Conservation (phyloP, 2,888 invertebrate genomes). For the Blastobasis adustella region DNA sequence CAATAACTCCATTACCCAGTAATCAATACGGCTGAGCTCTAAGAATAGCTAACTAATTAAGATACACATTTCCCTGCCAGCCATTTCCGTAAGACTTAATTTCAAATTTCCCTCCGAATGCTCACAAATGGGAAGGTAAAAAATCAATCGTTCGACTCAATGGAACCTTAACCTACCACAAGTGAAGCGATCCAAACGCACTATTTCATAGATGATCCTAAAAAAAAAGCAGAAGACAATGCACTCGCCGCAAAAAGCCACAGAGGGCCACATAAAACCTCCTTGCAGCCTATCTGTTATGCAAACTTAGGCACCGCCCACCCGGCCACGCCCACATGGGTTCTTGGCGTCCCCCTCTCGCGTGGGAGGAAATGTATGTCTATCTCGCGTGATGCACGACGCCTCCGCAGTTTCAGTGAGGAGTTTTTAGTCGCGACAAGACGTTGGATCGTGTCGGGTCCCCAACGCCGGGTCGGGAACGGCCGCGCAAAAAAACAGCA, state of each 20-base stretch:
- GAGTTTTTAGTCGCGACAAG: slow-evolving; percentile 67
- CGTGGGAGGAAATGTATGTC: slow-evolving; percentile 21
- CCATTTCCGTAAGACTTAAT: too few species aligned
- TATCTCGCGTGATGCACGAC: slow-evolving; percentile 45
- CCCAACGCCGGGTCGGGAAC: slow-evolving; percentile 35
- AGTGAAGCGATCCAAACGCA: slow-evolving; percentile 33
- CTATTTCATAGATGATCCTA: slow-evolving; percentile 45
- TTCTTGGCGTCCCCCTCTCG: slow-evolving; percentile 30
- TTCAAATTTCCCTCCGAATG: too few species aligned
- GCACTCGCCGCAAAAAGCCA: slow-evolving; percentile 53
- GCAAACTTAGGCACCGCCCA: slow-evolving; percentile 59
- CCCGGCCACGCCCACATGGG: slow-evolving; percentile 46
- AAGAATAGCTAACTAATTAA: too few species aligned
- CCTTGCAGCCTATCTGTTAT: slow-evolving; percentile 41
- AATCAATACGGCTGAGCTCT: too few species aligned
- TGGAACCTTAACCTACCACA: slow-evolving; percentile 48
- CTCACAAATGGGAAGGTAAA: too few species aligned
- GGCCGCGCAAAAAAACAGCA: slow-evolving; percentile 21
- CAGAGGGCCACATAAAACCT: slow-evolving; percentile 42
- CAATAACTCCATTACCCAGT: too few species aligned
- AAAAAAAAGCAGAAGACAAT: slow-evolving; percentile 57
- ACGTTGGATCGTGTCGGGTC: slow-evolving; percentile 35
- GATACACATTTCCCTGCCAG: too few species aligned
- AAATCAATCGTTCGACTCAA: slow-evolving; percentile 3
- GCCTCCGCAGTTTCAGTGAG: slow-evolving; percentile 59